Conservation (phyloP, 2,797 vertebrate genomes). For the Monodelphis domestica region DNA sequence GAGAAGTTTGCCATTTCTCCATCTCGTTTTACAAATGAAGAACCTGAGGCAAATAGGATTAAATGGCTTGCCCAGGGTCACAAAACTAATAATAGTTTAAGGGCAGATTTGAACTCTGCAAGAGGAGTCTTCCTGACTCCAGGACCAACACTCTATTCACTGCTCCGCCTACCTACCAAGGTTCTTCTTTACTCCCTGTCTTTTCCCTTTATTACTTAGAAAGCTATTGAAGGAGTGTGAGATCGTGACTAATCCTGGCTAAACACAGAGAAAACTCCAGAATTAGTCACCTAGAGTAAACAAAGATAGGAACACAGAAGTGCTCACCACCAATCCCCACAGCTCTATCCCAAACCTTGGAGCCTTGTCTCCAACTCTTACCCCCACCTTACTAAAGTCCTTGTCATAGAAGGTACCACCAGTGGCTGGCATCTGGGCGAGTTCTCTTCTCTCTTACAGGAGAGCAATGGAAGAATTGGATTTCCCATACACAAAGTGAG, state of each 20-base stretch:
- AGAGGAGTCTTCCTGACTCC: no score
- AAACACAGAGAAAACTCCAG: background rate
- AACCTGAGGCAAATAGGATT: no score
- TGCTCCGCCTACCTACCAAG: no score
- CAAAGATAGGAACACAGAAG: background rate
- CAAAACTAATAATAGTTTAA: no score
- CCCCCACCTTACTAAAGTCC: background rate
- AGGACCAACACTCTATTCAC: no score
- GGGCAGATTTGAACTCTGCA: no score
- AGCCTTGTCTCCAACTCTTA: background rate
- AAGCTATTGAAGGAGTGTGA: background rate
- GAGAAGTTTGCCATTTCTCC: no score
- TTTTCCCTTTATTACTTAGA: background rate
- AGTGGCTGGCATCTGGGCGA: background rate
- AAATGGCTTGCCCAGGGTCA: no score
- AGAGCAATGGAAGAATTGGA: background rate
- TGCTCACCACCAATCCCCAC: background rate
- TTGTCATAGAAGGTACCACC: background rate
- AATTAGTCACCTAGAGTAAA: background rate
- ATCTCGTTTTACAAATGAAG: no score
- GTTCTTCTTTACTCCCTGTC: background rate
- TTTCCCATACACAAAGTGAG: background rate
- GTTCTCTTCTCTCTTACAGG: background rate
- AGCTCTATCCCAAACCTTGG: background rate
- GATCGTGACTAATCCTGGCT: background rate